A percentile compares a stretch with the other conserved stretches of the same genome.
phyloP scores from a whole-genome alignment of 2,888 invertebrate genomes.

The Rotaria macrura region DNA sequence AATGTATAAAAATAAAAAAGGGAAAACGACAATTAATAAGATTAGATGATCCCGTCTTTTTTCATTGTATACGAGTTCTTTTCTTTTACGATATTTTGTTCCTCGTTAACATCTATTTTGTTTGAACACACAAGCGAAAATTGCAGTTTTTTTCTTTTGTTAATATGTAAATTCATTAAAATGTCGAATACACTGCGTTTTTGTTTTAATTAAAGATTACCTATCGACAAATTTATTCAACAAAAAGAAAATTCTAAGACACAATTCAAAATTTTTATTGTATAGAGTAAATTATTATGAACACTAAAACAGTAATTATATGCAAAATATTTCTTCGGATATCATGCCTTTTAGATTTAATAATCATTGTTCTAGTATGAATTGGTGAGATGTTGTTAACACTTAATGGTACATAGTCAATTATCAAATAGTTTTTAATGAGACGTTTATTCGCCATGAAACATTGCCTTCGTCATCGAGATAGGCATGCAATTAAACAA shows the following conservation, averaged over 20 bases:
- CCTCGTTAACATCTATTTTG: background rate
- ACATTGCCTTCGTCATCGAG: too few relatives aligned
- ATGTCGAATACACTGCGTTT: background rate
- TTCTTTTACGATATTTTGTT: background rate
- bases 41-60: background rate
- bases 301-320: too few relatives aligned
- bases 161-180: background rate
- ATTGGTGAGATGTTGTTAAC: too few relatives aligned
- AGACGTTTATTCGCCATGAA: too few relatives aligned
- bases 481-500: too few relatives aligned
- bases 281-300: too few relatives aligned
- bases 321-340: too few relatives aligned
- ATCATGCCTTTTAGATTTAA: too few relatives aligned
- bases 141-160: background rate
- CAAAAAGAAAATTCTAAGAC: too few relatives aligned
- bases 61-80: background rate
- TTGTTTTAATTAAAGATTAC: background rate
- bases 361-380: too few relatives aligned
- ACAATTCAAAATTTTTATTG: too few relatives aligned
- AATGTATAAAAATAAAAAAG: background rate
- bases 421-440: background rate
- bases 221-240: background rate
- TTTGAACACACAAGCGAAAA: background rate
- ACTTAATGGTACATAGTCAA: background rate
- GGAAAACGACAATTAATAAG: background rate